A percentile compares a stretch with the other conserved stretches of the same genome.
These are phyloP conservation scores for Punctoribates punctum DNA, from an alignment of 2,888 invertebrate species.

Conservation along the genomic window DNA sequence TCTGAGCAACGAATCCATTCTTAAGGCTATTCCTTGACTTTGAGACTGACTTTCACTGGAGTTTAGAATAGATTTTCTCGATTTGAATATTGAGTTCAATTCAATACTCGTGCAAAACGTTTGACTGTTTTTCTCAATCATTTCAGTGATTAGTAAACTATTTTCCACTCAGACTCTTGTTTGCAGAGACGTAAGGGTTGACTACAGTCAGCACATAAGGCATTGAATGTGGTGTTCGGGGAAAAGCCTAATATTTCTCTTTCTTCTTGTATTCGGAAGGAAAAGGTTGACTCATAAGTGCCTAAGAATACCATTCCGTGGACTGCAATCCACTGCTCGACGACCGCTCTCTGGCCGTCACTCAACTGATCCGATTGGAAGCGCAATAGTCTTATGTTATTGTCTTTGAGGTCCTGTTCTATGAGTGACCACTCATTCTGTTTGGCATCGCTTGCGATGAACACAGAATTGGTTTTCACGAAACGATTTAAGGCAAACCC, in stretches of 20 bases:
- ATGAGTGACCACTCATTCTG: constrained; percentile 39
- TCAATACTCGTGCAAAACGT: too few species aligned
- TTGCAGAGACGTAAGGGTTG: not conserved
- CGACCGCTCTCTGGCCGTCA: constrained; percentile 76
- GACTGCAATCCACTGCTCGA: constrained; percentile 93
- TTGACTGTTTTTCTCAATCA: too few species aligned
- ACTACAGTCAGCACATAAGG: constrained; percentile 67
- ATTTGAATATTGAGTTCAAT: too few species aligned
- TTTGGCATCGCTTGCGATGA: constrained; percentile 79
- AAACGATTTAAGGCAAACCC: constrained; percentile 60
- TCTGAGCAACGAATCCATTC: too few species aligned
- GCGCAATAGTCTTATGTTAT: not conserved
- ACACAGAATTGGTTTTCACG: constrained; percentile 62
- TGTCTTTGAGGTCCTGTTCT: not conserved
- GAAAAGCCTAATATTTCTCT: constrained; percentile 88
- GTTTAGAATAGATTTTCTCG: too few species aligned
- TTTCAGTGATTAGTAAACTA: constrained; percentile 4
- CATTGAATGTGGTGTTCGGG: constrained; percentile 76
- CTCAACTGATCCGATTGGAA: constrained; percentile 11
- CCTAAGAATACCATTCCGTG: constrained; percentile 63
- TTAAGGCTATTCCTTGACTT: too few species aligned
- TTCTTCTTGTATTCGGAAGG: constrained; percentile 95
- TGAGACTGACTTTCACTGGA: too few species aligned
- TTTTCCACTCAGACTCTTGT: constrained; percentile 28
- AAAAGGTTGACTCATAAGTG: constrained; percentile 90